A percentile compares a stretch with the other conserved stretches of the same genome.
phyloP scores from a whole-genome alignment of 2,797 vertebrate genomes.

The Eospalax fontanierii region DNA sequence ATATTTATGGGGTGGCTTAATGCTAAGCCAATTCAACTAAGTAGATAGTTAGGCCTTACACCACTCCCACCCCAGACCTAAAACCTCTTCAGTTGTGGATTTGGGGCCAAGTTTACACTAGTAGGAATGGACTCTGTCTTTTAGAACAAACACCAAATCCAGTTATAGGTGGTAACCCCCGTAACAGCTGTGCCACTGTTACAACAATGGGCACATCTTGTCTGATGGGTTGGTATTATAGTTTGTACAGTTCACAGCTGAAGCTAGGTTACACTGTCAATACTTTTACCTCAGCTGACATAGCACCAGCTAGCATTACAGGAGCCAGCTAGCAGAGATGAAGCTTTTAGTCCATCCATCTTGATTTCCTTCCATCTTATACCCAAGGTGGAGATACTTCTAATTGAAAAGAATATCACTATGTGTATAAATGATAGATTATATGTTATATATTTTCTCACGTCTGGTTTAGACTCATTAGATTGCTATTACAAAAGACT shows the following conservation, averaged over 20 bases:
- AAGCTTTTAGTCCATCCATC: background rate
- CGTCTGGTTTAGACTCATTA: background rate
- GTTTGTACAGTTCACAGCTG: background rate
- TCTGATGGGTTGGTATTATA: background rate
- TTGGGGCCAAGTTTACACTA: background rate
- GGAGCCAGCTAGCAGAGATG: background rate
- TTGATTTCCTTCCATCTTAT: background rate
- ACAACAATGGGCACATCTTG: background rate
- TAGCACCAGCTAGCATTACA: background rate
- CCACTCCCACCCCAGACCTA: background rate
- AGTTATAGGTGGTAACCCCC: background rate
- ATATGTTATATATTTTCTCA: slow-evolving; percentile 6
- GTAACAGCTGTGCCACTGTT: background rate
- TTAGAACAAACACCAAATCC: background rate
- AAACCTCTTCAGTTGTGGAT: background rate
- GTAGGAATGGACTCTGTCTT: background rate
- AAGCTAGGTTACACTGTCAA: background rate
- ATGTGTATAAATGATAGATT: background rate
- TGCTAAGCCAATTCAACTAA: background rate
- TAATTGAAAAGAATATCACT: background rate
- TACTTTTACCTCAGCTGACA: background rate
- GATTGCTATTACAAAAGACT: slow-evolving; percentile 35
- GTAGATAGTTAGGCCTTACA: background rate
- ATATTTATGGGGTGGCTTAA: background rate
- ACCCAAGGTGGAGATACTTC: background rate